Conservation (phyloP, 2,113 vertebrate species). For the Malurus melanocephalus region DNA sequence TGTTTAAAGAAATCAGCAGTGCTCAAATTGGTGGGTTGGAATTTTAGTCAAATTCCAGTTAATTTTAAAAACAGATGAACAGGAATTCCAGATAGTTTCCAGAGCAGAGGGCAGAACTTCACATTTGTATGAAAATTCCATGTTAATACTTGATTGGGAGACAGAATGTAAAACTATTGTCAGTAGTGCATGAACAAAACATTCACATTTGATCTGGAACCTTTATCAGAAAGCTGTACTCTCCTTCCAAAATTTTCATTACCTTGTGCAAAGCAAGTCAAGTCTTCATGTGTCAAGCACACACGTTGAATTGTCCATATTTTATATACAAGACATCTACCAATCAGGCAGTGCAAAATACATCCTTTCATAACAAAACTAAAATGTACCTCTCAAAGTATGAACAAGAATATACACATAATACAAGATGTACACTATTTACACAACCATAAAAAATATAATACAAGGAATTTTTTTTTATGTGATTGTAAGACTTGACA, state of each 20-base stretch:
- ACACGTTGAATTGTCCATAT: constrained; percentile 67
- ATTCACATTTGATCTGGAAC: constrained; percentile 75
- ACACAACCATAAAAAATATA: constrained; percentile 85
- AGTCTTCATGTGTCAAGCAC: constrained; percentile 73
- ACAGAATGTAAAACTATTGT: constrained; percentile 58
- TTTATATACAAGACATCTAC: constrained; percentile 79
- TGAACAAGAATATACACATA: constrained; percentile 91
- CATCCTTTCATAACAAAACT: constrained; percentile 95
- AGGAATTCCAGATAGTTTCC: constrained; percentile 57
- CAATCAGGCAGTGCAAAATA: constrained; percentile 79
- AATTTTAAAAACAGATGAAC: constrained; percentile 50
- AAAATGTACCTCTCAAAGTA: constrained; percentile 89
- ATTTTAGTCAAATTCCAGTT: constrained; percentile 50
- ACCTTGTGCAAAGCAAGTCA: constrained; percentile 82
- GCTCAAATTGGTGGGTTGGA: constrained; percentile 51
- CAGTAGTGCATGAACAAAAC: constrained; percentile 72
- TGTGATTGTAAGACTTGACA: constrained; percentile 61
- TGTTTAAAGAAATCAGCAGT: constrained; percentile 24
- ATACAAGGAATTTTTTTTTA: constrained; percentile 66
- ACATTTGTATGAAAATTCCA: constrained; percentile 59
- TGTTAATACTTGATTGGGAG: constrained; percentile 61
- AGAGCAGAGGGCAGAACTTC: constrained; percentile 66
- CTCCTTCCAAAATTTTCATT: constrained; percentile 64
- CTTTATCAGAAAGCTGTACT: constrained; percentile 64
- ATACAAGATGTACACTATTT: constrained; percentile 91